Conservation (phyloP, 2,888 invertebrate species). For the Gari tellinella region DNA sequence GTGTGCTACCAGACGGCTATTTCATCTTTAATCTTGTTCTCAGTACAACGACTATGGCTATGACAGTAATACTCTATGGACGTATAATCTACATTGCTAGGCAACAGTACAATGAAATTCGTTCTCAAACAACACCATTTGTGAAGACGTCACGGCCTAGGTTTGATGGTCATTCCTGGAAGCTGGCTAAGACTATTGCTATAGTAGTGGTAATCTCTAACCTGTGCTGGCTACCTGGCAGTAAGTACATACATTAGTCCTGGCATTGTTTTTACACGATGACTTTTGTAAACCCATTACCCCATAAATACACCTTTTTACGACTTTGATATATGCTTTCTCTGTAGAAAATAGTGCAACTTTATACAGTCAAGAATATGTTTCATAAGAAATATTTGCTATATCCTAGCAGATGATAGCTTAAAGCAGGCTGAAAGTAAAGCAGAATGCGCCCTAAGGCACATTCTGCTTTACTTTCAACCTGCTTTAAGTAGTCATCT, state of each 20-base stretch:
- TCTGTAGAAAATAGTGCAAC: too few relatives aligned
- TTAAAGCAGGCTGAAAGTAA: too few relatives aligned
- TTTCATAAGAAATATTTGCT: too few relatives aligned
- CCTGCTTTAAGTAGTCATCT: too few relatives aligned
- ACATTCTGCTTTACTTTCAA: too few relatives aligned
- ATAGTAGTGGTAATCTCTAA: slow-evolving; percentile 49
- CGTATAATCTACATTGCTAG: slow-evolving; percentile 57
- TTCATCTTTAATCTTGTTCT: slow-evolving; percentile 44
- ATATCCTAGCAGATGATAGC: too few relatives aligned
- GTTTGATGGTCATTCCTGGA: slow-evolving; percentile 43
- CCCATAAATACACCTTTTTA: too few relatives aligned
- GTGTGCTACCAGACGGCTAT: slow-evolving; percentile 50
- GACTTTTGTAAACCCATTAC: too few relatives aligned
- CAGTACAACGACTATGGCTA: slow-evolving; percentile 34
- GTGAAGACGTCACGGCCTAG: not conserved
- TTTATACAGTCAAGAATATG: too few relatives aligned
- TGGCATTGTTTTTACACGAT: too few relatives aligned
- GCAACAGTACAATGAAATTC: slow-evolving; percentile 52
- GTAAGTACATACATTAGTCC: slow-evolving; percentile 36
- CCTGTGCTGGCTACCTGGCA: slow-evolving; percentile 57
- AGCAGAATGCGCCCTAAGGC: too few relatives aligned
- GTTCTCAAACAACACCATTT: slow-evolving; percentile 12
- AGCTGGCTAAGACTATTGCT: slow-evolving; percentile 50
- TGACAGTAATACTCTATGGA: slow-evolving; percentile 53
- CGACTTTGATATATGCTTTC: too few relatives aligned